Conservation (phyloP, 2,113 vertebrate species). For the Epinephelus moara region DNA sequence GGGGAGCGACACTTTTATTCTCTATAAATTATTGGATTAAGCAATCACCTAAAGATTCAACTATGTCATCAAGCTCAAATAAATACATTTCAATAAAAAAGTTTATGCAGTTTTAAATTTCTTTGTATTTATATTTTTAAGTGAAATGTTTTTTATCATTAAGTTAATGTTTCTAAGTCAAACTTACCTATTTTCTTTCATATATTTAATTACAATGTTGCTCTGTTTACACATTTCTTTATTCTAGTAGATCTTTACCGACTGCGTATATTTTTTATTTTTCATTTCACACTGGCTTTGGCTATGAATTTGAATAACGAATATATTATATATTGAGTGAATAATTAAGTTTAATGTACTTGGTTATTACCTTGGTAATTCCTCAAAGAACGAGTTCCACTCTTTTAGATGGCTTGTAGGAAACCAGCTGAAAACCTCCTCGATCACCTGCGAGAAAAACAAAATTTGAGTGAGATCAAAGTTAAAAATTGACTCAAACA, state of each 20-base stretch:
- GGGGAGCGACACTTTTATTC: not conserved
- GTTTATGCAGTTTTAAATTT: no score
- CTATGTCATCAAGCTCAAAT: not conserved
- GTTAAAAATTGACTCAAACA: not conserved
- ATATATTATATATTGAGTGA: not conserved
- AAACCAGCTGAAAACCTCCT: slow-evolving; percentile 89
- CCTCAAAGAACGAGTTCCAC: slow-evolving; percentile 82
- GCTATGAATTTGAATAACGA: no score
- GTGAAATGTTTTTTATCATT: no score
- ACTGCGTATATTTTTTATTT: no score
- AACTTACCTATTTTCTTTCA: no score
- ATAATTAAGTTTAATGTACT: not conserved
- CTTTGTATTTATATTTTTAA: no score
- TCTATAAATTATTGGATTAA: not conserved
- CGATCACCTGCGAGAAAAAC: slow-evolving; percentile 83
- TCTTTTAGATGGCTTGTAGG: slow-evolving; percentile 85
- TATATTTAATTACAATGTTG: no score
- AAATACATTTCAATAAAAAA: no score
- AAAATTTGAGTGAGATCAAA: slow-evolving; percentile 2
- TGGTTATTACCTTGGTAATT: slow-evolving; percentile 84
- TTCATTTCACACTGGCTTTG: no score
- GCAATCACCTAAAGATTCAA: not conserved
- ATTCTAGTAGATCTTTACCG: no score
- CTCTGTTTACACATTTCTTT: no score
- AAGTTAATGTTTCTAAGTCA: no score